These are phyloP conservation scores for Sprattus sprattus DNA, from an alignment of 2,113 vertebrate species.

Conservation along the genomic window DNA sequence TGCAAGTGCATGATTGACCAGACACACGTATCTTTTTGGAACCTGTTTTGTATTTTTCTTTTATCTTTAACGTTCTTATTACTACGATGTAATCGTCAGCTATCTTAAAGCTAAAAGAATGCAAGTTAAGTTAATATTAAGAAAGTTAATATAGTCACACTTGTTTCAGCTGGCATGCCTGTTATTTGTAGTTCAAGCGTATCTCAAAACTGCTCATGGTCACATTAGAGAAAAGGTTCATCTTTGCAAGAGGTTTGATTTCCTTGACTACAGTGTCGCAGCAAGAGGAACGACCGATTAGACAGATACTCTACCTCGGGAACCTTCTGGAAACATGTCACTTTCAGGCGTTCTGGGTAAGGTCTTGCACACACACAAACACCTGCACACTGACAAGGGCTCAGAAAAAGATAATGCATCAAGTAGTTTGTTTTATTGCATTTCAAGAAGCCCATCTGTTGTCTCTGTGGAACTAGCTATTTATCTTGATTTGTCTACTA, in stretches of 20 bases:
- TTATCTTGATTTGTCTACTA: not conserved
- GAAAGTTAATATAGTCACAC: too few relatives aligned
- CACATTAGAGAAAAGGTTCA: not conserved
- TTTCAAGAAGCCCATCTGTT: not conserved
- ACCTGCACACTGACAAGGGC: too few relatives aligned
- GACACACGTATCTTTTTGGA: constrained; percentile 84
- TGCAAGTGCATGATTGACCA: constrained; percentile 98
- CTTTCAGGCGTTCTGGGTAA: constrained; percentile 94
- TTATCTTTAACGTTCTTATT: too few relatives aligned
- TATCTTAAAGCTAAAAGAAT: too few relatives aligned
- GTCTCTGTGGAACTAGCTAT: not conserved
- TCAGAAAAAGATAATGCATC: not conserved
- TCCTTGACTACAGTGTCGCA: constrained; percentile 77
- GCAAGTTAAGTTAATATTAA: too few relatives aligned
- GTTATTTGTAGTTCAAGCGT: too few relatives aligned
- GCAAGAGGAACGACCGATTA: constrained; percentile 88
- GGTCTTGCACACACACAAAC: not conserved
- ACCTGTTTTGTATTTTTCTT: not conserved
- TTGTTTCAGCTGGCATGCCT: too few relatives aligned
- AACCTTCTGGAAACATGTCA: constrained; percentile 91
- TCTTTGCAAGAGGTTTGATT: constrained; percentile 32
- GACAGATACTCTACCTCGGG: constrained; percentile 88
- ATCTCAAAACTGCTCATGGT: too few relatives aligned
- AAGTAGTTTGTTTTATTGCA: not conserved
- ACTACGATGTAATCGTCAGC: too few relatives aligned